Evolutionary conservation across 2,113 vertebrate species (phyloP), one percentile per base, ranked within the genome.

Genomic region (Petroica traversi): DNA sequence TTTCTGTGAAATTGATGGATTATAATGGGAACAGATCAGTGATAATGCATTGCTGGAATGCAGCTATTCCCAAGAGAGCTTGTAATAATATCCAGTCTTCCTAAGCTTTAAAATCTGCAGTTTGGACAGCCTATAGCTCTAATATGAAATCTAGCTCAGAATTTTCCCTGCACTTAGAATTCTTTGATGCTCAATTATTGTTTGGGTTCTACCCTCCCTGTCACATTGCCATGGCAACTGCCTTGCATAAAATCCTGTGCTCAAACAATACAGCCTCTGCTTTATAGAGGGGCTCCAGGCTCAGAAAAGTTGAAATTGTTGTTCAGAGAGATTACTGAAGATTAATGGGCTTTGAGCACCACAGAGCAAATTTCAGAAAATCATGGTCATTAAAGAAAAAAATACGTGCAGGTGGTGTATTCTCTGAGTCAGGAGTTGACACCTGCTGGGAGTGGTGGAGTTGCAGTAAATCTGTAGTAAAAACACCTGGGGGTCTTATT

Each of bases 1-100:
- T 96, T 96, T 93, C 77, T 74, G 62, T 79, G 78, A 93, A 96
- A 87, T 76, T 52, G 93, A 85, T 91, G 62, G 87, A 94, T 96
- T 96, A 68, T 89, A 94, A 95, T 92, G 85, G 85, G 43, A 96
- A 80, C 28, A 77, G 83, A 96, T 96, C 94, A 76, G 90, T 80
- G 91, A 95, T 94, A 96, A 95, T 95, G 90, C 67, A 63, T 94
- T 93, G 78, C 85, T 94, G 93, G 85, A 93, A 89, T 88, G 85
- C 73, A 79, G 82, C 83, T 87, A 92, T 91, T 48, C 90, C 71
- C 82, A 78, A 67, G 92, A 62, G 85, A 85, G 63, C 67, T 92
- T 84, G 69, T 88, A 89, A 93, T 89, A 96, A 95, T 71, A 95
- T 88, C 96, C 71, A 82, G 66, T 62, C 76, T 73, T 86, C 55